Evolutionary conservation across 2,113 vertebrate species (phyloP).

Genomic region (Progne subis): DNA sequence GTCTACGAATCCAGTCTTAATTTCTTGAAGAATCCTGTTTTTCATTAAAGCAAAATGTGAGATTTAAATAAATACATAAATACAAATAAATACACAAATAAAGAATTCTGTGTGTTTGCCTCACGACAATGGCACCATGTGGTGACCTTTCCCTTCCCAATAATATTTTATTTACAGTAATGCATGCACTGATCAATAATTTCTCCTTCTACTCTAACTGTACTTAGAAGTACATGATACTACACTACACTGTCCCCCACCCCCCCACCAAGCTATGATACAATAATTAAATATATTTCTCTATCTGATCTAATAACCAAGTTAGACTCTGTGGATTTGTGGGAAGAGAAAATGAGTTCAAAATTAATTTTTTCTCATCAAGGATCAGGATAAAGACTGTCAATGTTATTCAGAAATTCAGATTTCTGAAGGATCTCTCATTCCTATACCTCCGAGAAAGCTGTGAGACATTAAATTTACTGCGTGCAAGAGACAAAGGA

Average conservation of each 20-base stretch:
- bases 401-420: not conserved
- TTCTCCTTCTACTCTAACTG: not conserved
- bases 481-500: not conserved
- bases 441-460: not conserved
- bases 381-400: not conserved
- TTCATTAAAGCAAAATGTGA: not conserved
- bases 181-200: not conserved
- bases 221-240: not conserved
- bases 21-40: not conserved
- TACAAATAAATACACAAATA: not conserved
- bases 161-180: not conserved
- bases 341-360: not conserved
- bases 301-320: not conserved
- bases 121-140: not conserved
- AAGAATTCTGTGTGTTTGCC: not conserved
- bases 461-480: not conserved
- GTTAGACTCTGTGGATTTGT: not conserved
- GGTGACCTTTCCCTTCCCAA: not conserved
- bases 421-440: not conserved
- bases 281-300: not conserved
- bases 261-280: accelerated
- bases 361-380: not conserved
- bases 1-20: not conserved
- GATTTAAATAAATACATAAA: not conserved
- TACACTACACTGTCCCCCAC: too few relatives aligned